Evolutionary conservation across 2,797 vertebrate species (phyloP), one percentile per base, ranked within the genome.

Genomic region (Glyptemys insculpta): DNA sequence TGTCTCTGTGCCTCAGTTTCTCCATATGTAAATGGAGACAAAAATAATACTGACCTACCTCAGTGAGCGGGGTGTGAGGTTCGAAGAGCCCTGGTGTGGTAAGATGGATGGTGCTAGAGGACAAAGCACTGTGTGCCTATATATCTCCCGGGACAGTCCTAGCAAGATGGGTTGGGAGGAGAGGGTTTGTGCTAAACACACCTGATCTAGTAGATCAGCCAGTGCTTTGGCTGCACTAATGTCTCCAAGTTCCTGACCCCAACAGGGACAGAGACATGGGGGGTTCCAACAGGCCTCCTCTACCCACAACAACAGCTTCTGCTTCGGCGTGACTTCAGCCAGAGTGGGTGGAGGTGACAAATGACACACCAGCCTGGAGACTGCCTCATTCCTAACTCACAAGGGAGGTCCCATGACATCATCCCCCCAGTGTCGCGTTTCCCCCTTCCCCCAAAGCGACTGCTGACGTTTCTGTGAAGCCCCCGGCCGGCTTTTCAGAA

Each of bases 121-220:
- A 31, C 79, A 81, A 78, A 88, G 52, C 56, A 19, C 18, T 74
- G 65, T 53, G 56, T 88, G 68, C 50, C 12, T 74, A 72, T 21
- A 0, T 0, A 1, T 14, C 12, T 56, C 18, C 34, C 25, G 68
- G 10, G 16, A 3, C 21, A 53, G 41, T 37, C 1, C 1, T 12
- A 16, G 41, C 79, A 41, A 57, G 82, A 53, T 27, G 74, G 72
- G 53, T 47, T 57, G 44, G 2, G 3, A 57, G 0, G 4, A 41
- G 34, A 68, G 49, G 29, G 9, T 19, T 50, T 50, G 47, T 79
- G 49, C 47, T 8, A 49, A 50, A 79, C 12, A 56, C 59, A 62
- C 59, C 59, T 62, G 29, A 62, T 3, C 59, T n/a, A 65, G 31
- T 16, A 34, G 62, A n/a, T 50, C 7, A 65, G 72, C 49, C 81